Evolutionary conservation across 2,888 invertebrate species (phyloP).

Genomic region (Odontocolon sp.): DNA sequence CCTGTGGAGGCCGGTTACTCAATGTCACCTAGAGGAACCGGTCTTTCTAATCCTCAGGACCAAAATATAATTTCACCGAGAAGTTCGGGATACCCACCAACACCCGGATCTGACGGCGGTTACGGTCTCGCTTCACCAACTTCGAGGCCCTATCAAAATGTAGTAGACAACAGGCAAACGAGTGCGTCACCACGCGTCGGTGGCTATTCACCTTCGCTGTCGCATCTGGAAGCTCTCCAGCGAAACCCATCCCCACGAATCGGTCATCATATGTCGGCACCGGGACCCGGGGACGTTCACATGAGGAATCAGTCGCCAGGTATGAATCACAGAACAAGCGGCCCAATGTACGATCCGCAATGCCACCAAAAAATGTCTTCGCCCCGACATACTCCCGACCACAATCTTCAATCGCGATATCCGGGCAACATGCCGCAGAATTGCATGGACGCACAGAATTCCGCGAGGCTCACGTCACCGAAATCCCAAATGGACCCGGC

Average conservation of each 20-base stretch:
- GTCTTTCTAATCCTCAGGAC: constrained; percentile 72
- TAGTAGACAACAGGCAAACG: constrained; percentile 69
- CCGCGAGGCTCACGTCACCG: constrained; percentile 55
- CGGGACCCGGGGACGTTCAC: constrained; percentile 53
- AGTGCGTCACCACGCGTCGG: constrained; percentile 67
- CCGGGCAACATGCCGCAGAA: constrained; percentile 63
- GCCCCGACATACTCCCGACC: constrained; percentile 63
- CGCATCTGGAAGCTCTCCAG: constrained; percentile 68
- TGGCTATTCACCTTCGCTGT: constrained; percentile 65
- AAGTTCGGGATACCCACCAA: constrained; percentile 72
- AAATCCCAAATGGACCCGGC: constrained; percentile 65
- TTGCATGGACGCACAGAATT: constrained; percentile 66
- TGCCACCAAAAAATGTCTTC: constrained; percentile 66
- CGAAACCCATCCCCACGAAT: constrained; percentile 65
- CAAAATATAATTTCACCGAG: constrained; percentile 73
- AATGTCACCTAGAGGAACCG: constrained; percentile 70
- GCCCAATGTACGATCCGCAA: constrained; percentile 59
- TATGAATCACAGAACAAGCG: constrained; percentile 61
- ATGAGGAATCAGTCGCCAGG: constrained; percentile 67
- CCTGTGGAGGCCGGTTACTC: constrained; percentile 69
- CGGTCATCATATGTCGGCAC: constrained; percentile 57
- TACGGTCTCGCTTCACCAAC: constrained; percentile 70
- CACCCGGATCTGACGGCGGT: constrained; percentile 64
- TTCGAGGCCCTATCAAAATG: constrained; percentile 69
- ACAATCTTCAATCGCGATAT: constrained; percentile 68